A percentile compares a stretch with the other conserved stretches of the same genome.
These are phyloP conservation scores for Varecia variegata DNA, from an alignment of 2,797 vertebrate genomes.

Conservation along the genomic window DNA sequence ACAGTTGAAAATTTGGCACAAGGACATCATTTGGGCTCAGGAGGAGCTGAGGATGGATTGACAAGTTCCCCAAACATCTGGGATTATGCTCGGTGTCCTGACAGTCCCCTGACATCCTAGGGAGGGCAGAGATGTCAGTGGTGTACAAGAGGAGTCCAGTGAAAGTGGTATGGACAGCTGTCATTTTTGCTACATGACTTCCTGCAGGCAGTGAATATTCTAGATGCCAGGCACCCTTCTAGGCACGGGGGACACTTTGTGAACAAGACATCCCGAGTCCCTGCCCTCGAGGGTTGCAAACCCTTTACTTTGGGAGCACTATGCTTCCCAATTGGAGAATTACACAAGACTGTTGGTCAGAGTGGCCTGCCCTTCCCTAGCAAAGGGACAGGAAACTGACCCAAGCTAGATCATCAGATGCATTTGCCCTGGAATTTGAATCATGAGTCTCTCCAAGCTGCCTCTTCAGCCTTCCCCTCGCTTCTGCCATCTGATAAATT, in stretches of 20 bases:
- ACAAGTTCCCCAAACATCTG: background rate
- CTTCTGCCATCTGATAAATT: background rate
- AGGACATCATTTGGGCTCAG: background rate
- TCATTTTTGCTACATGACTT: background rate
- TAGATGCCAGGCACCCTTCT: background rate
- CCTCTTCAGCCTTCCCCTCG: background rate
- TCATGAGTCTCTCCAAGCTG: background rate
- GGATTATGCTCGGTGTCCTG: background rate
- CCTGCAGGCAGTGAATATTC: background rate
- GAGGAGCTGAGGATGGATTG: background rate
- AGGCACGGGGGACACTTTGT: background rate
- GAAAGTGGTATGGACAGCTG: background rate
- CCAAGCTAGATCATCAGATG: background rate
- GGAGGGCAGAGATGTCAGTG: background rate
- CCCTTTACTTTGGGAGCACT: background rate
- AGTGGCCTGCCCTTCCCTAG: background rate
- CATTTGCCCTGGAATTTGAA: background rate
- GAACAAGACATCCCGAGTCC: background rate
- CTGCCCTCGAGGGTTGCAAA: background rate
- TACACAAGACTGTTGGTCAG: background rate
- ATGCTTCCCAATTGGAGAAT: background rate
- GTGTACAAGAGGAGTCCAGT: background rate
- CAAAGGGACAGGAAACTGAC: background rate
- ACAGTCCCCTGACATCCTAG: background rate
- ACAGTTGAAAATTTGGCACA: conserved; percentile 2